Evolutionary conservation across 2,113 vertebrate genomes (phyloP), one percentile per base, ranked within the genome.

Genomic region (Phocoena sinus): DNA sequence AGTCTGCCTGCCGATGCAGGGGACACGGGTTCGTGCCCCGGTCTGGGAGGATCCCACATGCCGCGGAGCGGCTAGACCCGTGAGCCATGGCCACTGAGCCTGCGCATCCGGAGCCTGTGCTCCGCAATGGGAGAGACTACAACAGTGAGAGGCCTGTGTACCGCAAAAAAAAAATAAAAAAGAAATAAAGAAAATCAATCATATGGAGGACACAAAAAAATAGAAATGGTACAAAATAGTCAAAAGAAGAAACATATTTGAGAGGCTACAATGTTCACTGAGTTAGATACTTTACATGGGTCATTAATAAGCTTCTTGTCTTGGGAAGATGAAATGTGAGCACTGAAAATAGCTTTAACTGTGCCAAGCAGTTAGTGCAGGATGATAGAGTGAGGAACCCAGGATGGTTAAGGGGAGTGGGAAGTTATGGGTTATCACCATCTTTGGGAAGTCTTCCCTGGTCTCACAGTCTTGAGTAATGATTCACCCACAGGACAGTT

Each of bases 161-260:
- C 47, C 44, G 10, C 44, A 47, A 47, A 47, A 47, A 44, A 44
- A 47, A 44, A 44, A 44, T 8, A 44, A 38, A 38, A 38, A 4
- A 38, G 4, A 41, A 41, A 41, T 41, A 41, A 47, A 95, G 62
- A 58, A 97, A 95, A 86, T 81, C 92, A 94, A 74, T 63, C 63
- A 58, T 63, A 70, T 50, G 18, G 71, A 70, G 33, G 33, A 41
- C 38, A 62, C 33, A 38, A 58, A 74, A 79, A 91, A 82, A 28
- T 25, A 84, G 56, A 74, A 90, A 67, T 31, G 47, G 1, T 33
- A 44, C 58, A 87, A 70, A 88, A 68, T 5, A 38, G 41, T 70
- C 67, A 71, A 79, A 44, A 85, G 23, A 60, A 85, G 36, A 88
- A 96, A 70, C 7, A 1, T 74, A n/a, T 70, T 94, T 70, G 56